Conservation (phyloP, 2,888 invertebrate species). For the Euclidia mi region DNA sequence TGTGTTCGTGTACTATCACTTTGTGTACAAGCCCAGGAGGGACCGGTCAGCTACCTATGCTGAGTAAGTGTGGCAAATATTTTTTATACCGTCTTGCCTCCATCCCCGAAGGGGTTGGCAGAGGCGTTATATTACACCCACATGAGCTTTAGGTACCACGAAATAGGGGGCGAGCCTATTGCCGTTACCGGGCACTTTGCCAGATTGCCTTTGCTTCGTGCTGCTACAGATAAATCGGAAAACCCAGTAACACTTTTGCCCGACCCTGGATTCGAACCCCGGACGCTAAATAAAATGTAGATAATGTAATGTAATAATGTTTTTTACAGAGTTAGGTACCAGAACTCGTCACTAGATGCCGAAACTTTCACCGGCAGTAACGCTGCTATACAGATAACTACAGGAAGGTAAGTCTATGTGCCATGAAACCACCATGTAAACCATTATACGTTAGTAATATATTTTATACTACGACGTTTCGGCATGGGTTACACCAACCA, state of each 20-base stretch:
- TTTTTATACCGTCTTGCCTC: not conserved
- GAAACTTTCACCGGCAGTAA: slow-evolving; percentile 39
- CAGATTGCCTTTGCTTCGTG: too few species aligned
- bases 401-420: slow-evolving; percentile 49
- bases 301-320: not conserved
- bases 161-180: too few species aligned
- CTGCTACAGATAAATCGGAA: too few species aligned
- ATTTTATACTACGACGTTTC: too few species aligned
- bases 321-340: slow-evolving; percentile 74
- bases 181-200: too few species aligned
- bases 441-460: too few species aligned
- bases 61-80: slow-evolving; percentile 59
- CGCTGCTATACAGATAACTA: slow-evolving; percentile 65
- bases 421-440: too few species aligned
- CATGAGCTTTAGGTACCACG: too few species aligned
- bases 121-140: too few species aligned
- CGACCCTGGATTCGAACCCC: too few species aligned
- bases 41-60: slow-evolving; percentile 58
- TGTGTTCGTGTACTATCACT: slow-evolving; percentile 71
- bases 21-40: slow-evolving; percentile 59
- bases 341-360: slow-evolving; percentile 56
- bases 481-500: too few species aligned
- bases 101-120: not conserved
- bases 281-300: not conserved
- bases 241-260: too few species aligned